Evolutionary conservation across 2,888 invertebrate species (phyloP).

Genomic region (Caenorhabditis japonica): DNA sequence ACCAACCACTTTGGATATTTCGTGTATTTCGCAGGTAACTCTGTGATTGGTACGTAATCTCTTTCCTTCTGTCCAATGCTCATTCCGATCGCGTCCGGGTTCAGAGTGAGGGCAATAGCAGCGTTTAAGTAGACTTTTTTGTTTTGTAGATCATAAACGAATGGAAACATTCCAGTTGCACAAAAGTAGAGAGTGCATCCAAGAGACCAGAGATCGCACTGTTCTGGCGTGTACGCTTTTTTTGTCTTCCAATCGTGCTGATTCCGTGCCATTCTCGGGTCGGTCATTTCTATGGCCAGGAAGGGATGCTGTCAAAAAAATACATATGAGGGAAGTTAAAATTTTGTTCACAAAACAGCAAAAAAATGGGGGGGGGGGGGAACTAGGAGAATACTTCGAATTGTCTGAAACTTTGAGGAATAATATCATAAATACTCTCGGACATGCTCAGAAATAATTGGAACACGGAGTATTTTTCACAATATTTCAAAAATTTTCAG

Average conservation of each 20-base stretch:
- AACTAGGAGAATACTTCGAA: too few relatives aligned
- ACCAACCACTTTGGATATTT: slow-evolving; percentile 51
- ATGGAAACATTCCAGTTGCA: slow-evolving; percentile 49
- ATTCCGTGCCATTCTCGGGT: slow-evolving; percentile 14
- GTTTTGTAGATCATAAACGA: slow-evolving; percentile 26
- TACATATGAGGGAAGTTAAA: not conserved
- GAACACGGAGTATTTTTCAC: too few relatives aligned
- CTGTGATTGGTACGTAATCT: slow-evolving; percentile 27
- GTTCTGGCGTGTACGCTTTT: slow-evolving; percentile 39
- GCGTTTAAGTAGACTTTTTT: slow-evolving; percentile 22
- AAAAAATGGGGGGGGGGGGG: too few relatives aligned
- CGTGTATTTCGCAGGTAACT: slow-evolving; percentile 20
- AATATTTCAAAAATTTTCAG: too few relatives aligned
- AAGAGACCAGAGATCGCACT: slow-evolving; percentile 59
- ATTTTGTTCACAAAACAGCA: too few relatives aligned
- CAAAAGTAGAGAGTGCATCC: slow-evolving; percentile 56
- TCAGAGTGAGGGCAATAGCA: not conserved
- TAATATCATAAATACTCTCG: too few relatives aligned
- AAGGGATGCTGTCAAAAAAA: slow-evolving; percentile 43
- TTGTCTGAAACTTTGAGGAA: too few relatives aligned
- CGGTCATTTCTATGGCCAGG: slow-evolving; percentile 36
- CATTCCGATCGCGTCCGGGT: slow-evolving; percentile 43
- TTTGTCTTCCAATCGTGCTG: slow-evolving; percentile 39
- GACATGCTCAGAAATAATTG: too few relatives aligned
- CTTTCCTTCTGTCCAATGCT: not conserved